A percentile compares a stretch with the other conserved stretches of the same genome.
phyloP scores from a whole-genome alignment of 2,888 invertebrate species.

The Heliothis peltigera region DNA sequence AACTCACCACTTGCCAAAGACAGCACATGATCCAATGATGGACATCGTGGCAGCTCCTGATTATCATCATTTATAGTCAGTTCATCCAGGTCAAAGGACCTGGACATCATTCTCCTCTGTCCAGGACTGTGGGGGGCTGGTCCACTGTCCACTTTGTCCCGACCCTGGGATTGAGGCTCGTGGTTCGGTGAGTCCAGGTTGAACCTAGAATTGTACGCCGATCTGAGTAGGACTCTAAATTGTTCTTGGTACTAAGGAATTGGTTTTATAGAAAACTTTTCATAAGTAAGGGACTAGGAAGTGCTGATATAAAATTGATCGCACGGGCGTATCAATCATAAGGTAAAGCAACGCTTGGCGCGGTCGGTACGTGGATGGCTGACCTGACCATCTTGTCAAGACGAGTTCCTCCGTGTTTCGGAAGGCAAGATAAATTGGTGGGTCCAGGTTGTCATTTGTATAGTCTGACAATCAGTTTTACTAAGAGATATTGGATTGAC shows the following conservation, averaged over 20 bases:
- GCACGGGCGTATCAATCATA: too few species aligned
- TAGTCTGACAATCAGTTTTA: too few species aligned
- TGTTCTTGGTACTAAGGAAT: conserved; percentile 40
- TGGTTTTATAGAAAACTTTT: neutral
- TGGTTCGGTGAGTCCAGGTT: conserved; percentile 82
- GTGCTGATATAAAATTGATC: too few species aligned
- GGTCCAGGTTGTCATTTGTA: too few species aligned
- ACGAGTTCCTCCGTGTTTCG: too few species aligned
- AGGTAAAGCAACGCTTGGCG: too few species aligned
- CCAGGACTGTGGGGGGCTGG: conserved; percentile 71
- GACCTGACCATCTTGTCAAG: too few species aligned
- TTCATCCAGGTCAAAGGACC: conserved; percentile 84
- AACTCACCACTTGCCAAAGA: conserved; percentile 73
- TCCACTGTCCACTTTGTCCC: conserved; percentile 77
- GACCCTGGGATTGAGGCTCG: conserved; percentile 65
- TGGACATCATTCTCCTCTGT: conserved; percentile 78
- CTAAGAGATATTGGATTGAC: too few species aligned
- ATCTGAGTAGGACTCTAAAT: conserved; percentile 50
- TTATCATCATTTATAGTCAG: conserved; percentile 69
- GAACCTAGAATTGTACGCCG: conserved; percentile 72
- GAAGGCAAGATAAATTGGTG: too few species aligned
- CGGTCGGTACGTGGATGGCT: too few species aligned
- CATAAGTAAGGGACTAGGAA: too few species aligned
- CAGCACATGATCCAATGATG: conserved; percentile 84
- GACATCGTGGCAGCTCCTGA: conserved; percentile 78